A percentile compares a stretch with the other conserved stretches of the same genome.
Conservation (phyloP, 2,797 vertebrate genomes). For the Percopsis omiscomaycus region DNA sequence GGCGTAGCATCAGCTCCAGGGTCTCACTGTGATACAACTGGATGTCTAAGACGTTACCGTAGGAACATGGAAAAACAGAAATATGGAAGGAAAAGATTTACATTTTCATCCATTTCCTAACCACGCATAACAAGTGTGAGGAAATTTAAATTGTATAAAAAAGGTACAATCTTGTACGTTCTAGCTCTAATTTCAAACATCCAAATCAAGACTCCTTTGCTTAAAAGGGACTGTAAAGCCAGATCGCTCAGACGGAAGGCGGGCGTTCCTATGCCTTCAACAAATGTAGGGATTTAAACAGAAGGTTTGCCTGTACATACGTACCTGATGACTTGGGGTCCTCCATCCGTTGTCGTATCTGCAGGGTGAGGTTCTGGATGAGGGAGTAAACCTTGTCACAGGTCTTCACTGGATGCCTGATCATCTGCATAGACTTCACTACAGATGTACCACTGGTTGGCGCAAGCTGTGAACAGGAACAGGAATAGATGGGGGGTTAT, state of each 20-base stretch:
- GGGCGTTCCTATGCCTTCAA: too few species aligned
- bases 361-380: constrained; percentile 87
- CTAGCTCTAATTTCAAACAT: too few species aligned
- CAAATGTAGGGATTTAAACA: too few species aligned
- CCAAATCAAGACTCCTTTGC: too few species aligned
- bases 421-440: constrained; percentile 88
- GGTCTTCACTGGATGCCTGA: constrained; percentile 88
- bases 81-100: background rate
- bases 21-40: constrained; percentile 91
- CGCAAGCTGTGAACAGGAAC: constrained; percentile 75
- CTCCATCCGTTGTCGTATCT: constrained; percentile 88
- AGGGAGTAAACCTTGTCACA: constrained; percentile 89
- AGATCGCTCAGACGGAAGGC: too few species aligned
- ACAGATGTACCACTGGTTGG: constrained; percentile 85
- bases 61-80: background rate
- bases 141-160: too few species aligned
- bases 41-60: constrained; percentile 74
- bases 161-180: too few species aligned
- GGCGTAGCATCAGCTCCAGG: constrained; percentile 86
- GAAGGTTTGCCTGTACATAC: background rate
- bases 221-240: too few species aligned
- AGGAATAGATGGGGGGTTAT: background rate
- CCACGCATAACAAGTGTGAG: too few species aligned
- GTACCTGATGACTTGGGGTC: constrained; percentile 86
- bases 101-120: background rate